A percentile compares a stretch with the other conserved stretches of the same genome.
Evolutionary conservation across 2,797 vertebrate genomes (phyloP).

Genomic region (Melanogrammus aeglefinus): DNA sequence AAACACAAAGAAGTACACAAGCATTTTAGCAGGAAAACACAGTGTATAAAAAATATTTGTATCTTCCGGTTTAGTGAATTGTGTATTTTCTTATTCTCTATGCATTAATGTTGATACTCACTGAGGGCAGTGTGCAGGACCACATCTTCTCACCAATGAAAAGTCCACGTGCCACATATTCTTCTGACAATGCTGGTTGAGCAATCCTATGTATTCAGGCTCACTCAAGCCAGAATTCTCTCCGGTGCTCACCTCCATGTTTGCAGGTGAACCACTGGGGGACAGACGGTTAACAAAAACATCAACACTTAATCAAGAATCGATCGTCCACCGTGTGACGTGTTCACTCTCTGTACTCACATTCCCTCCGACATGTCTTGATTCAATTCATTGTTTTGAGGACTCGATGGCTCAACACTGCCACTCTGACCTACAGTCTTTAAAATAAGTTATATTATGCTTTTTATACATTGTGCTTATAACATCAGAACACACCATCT

Average conservation of each 20-base stretch:
- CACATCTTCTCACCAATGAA: slow-evolving; percentile 34
- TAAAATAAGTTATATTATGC: slow-evolving; percentile 16
- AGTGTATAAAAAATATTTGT: background rate
- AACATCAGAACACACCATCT: background rate
- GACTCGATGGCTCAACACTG: slow-evolving; percentile 3
- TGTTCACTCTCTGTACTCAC: slow-evolving; percentile 31
- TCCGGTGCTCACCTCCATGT: background rate
- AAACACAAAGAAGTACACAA: slow-evolving; percentile 26
- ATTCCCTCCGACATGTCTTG: background rate
- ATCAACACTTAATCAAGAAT: background rate
- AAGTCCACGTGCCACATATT: background rate
- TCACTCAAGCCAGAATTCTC: slow-evolving; percentile 4
- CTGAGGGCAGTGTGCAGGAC: slow-evolving; percentile 59
- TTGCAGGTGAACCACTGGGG: slow-evolving; percentile 30
- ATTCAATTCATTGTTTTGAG: slow-evolving; percentile 14
- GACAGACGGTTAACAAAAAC: background rate
- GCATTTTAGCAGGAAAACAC: slow-evolving; percentile 50
- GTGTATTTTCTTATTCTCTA: no score
- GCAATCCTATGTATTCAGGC: slow-evolving; percentile 53
- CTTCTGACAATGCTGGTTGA: slow-evolving; percentile 66
- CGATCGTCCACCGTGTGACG: background rate
- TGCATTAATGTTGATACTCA: slow-evolving; percentile 47
- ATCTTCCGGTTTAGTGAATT: no score
- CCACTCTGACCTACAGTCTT: slow-evolving; percentile 43
- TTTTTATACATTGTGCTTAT: background rate